Evolutionary conservation across 2,113 vertebrate genomes (phyloP).

Genomic region (Opisthocomus hoazin): DNA sequence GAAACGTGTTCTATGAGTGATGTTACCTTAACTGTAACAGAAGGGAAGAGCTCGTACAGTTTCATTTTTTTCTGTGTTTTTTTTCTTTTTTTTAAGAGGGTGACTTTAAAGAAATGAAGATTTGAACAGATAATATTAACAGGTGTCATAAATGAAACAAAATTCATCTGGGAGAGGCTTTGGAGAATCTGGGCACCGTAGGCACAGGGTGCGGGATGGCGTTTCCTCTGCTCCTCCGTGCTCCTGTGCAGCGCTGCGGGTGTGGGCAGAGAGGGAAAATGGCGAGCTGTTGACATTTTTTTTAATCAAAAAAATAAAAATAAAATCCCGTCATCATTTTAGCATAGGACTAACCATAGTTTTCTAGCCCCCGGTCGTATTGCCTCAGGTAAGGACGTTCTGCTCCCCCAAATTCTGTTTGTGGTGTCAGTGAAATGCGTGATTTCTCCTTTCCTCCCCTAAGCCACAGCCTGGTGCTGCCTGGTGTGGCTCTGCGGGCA

Average conservation of each 20-base stretch:
- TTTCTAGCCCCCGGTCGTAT: not conserved
- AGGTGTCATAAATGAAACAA: not conserved
- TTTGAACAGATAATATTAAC: not conserved
- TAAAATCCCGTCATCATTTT: not conserved
- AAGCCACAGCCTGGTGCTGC: not conserved
- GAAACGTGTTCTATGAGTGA: conserved; percentile 4
- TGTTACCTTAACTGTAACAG: conserved; percentile 23
- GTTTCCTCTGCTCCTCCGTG: not conserved
- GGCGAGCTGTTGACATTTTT: not conserved
- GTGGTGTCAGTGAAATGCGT: not conserved
- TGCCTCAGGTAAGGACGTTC: not conserved
- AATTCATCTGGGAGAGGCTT: no score
- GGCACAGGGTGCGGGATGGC: no score
- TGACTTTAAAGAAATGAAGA: not conserved
- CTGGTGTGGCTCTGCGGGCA: not conserved
- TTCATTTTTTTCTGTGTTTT: not conserved
- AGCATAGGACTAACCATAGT: not conserved
- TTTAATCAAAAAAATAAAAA: not conserved
- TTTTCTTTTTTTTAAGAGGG: not conserved
- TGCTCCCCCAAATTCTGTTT: not conserved
- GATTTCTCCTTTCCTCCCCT: not conserved
- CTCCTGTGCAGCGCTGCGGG: not conserved
- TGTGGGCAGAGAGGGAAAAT: not conserved
- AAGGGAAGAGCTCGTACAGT: not conserved
- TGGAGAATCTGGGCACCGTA: not conserved